These are phyloP conservation scores for Cataglyphis albicans DNA, from an alignment of 2,888 invertebrate genomes.

Conservation along the genomic window DNA sequence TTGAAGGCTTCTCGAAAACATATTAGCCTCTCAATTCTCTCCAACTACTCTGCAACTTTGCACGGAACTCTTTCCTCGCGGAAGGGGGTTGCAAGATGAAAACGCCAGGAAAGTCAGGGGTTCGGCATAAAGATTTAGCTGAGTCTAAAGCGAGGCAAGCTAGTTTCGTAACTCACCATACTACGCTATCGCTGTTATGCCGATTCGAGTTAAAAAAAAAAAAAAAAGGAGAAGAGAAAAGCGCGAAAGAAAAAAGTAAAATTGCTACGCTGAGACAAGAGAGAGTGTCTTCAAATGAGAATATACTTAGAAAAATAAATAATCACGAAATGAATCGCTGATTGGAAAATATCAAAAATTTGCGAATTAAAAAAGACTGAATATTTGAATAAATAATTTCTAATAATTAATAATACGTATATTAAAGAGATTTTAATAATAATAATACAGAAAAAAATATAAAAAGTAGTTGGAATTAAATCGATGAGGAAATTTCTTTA, in stretches of 20 bases:
- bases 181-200: constrained; percentile 54
- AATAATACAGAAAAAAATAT: neutral
- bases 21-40: constrained; percentile 78
- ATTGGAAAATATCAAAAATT: neutral
- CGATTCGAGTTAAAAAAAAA: constrained; percentile 59
- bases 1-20: constrained; percentile 79
- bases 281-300: neutral
- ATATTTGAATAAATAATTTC: neutral
- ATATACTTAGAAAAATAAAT: neutral
- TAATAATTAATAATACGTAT: neutral
- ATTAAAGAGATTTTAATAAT: too few relatives aligned
- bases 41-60: constrained; percentile 58
- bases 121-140: constrained; percentile 51
- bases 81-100: constrained; percentile 35
- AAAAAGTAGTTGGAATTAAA: neutral
- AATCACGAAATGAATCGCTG: neutral
- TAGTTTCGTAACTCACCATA: constrained; percentile 72
- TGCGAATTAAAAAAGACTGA: neutral
- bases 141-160: constrained; percentile 73
- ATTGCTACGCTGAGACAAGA: neutral
- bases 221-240: constrained; percentile 32
- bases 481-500: neutral
- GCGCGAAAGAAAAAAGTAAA: constrained; percentile 16
- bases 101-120: constrained; percentile 45
- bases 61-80: constrained; percentile 41